These are phyloP conservation scores for Trileptium ribeirensis DNA, from an alignment of 2,888 invertebrate species.

Conservation along the genomic window DNA sequence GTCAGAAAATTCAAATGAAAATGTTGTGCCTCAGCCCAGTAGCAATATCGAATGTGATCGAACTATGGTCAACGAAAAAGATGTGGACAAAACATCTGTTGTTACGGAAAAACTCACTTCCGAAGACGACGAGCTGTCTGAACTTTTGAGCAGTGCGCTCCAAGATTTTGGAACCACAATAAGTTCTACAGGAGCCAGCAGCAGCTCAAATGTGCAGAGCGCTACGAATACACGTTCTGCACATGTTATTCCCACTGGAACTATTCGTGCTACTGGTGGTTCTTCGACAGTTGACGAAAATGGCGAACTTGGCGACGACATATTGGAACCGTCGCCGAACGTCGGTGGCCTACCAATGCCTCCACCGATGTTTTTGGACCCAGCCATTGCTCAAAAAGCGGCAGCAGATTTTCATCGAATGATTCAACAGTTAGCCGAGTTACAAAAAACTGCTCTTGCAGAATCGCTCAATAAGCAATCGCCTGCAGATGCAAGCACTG, in stretches of 20 bases:
- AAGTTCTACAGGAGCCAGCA: neutral
- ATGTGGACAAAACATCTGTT: too few relatives aligned
- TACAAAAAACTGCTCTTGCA: slow-evolving; percentile 22
- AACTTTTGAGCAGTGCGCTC: slow-evolving; percentile 16
- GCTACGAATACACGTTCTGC: too few relatives aligned
- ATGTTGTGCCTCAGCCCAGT: too few relatives aligned
- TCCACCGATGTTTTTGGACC: neutral
- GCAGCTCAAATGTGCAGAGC: neutral
- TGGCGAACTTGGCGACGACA: neutral
- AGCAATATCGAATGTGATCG: too few relatives aligned
- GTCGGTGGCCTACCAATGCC: neutral
- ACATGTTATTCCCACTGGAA: too few relatives aligned
- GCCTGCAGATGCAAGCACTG: neutral
- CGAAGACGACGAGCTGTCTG: slow-evolving; percentile 16
- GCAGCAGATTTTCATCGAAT: slow-evolving; percentile 26
- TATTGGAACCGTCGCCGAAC: neutral
- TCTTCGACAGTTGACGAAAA: neutral
- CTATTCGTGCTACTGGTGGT: too few relatives aligned
- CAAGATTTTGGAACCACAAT: slow-evolving; percentile 6
- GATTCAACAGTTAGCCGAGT: slow-evolving; percentile 22
- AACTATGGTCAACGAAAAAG: too few relatives aligned
- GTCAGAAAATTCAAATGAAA: too few relatives aligned
- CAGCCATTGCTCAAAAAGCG: slow-evolving; percentile 15
- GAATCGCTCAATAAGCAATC: neutral
- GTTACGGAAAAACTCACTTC: too few relatives aligned